Evolutionary conservation across 2,797 vertebrate genomes (phyloP).

Genomic region (Lerista edwardsae): DNA sequence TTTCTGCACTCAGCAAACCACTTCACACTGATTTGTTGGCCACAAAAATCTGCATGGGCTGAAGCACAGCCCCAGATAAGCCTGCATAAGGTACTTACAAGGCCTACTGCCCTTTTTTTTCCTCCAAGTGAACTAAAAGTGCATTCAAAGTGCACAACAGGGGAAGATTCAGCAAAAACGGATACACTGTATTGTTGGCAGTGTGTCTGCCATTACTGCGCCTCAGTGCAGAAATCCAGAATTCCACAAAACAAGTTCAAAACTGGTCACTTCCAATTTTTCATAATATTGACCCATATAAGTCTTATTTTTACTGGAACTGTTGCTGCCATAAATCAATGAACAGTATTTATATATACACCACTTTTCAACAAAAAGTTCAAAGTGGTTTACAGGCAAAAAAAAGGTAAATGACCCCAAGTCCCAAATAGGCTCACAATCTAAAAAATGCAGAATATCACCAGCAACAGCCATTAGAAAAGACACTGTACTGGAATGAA

Average conservation of each 20-base stretch:
- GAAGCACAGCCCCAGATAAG: neutral
- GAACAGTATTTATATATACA: too few species aligned
- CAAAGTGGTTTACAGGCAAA: too few species aligned
- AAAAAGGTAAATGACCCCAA: too few species aligned
- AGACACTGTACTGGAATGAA: too few species aligned
- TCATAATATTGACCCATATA: neutral
- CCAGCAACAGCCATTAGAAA: too few species aligned
- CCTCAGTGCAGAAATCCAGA: neutral
- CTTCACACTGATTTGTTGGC: neutral
- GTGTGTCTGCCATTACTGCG: neutral
- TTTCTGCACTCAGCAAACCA: neutral
- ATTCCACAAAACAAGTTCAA: neutral
- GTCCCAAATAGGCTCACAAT: too few species aligned
- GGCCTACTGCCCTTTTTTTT: neutral
- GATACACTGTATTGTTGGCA: too few species aligned
- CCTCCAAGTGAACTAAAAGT: neutral
- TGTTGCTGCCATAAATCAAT: too few species aligned
- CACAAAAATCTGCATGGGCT: neutral
- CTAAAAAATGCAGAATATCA: too few species aligned
- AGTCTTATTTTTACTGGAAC: neutral
- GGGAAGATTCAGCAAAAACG: neutral
- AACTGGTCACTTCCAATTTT: neutral
- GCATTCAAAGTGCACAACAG: too few species aligned
- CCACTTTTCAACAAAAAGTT: too few species aligned
- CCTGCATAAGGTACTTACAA: neutral